Percentiles rank a stretch among this genome's conserved stretches.
Conservation (phyloP, 2,113 vertebrate species). For the Otis tarda region DNA sequence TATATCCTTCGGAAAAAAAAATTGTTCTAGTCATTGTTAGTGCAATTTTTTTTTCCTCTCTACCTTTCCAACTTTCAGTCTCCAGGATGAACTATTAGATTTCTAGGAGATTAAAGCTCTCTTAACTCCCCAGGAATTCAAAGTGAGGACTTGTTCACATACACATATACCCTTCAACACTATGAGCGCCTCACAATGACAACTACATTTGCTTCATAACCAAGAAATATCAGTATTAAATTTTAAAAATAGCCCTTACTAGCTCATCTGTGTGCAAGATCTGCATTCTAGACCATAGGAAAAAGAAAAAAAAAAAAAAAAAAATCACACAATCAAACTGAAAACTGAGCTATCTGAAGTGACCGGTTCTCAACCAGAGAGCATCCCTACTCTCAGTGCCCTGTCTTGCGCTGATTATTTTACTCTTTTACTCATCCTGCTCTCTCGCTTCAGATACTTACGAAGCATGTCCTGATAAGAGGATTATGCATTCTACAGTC, state of each 20-base stretch:
- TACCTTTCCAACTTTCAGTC: not conserved
- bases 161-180: not conserved
- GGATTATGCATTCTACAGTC: not conserved
- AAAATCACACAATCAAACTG: not conserved
- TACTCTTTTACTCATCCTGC: not conserved
- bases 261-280: not conserved
- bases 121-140: not conserved
- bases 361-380: not conserved
- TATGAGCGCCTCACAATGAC: not conserved
- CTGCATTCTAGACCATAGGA: not conserved
- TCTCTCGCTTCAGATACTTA: not conserved
- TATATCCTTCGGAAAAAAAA: not conserved
- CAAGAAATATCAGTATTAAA: not conserved
- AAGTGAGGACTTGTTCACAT: not conserved
- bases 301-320: too few species aligned
- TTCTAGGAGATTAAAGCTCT: not conserved
- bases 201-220: not conserved
- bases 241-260: not conserved
- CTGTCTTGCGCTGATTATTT: not conserved
- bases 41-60: not conserved
- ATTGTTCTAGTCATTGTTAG: not conserved
- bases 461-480: not conserved
- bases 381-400: not conserved
- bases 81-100: not conserved
- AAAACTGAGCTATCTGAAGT: not conserved